Conservation (phyloP, 2,888 invertebrate genomes). For the Agrotis ipsilon region DNA sequence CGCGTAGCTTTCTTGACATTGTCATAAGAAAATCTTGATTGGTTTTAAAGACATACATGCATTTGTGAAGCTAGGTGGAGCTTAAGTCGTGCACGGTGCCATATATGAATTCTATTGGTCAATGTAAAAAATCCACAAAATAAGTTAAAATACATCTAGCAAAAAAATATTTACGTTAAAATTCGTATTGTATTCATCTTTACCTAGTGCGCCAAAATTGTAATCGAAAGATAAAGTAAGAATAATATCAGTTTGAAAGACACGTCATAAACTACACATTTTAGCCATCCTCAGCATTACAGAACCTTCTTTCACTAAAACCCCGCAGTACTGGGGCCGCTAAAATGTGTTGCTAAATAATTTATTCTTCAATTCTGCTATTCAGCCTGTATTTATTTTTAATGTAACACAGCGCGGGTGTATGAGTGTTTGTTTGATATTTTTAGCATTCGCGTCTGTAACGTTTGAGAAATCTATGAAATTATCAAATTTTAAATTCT, state of each 20-base stretch:
- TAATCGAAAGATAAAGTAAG: slow-evolving; percentile 23
- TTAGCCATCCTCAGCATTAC: too few species aligned
- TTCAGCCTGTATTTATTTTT: slow-evolving; percentile 65
- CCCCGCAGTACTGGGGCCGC: slow-evolving; percentile 23
- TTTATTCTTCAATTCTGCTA: slow-evolving; percentile 52
- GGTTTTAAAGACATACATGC: too few species aligned
- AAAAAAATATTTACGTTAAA: background rate
- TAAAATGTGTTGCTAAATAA: slow-evolving; percentile 46
- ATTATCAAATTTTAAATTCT: slow-evolving; percentile 47
- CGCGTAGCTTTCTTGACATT: too few species aligned
- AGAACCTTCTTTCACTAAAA: too few species aligned
- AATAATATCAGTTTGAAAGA: background rate
- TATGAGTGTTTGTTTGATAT: slow-evolving; percentile 67
- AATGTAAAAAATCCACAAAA: too few species aligned
- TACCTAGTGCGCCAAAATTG: slow-evolving; percentile 14
- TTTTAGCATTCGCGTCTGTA: slow-evolving; percentile 61
- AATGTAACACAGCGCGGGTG: slow-evolving; percentile 56
- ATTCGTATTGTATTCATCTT: too few species aligned
- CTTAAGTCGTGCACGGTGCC: too few species aligned
- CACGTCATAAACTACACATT: slow-evolving; percentile 5
- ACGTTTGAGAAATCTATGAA: slow-evolving; percentile 59
- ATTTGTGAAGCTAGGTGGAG: too few species aligned
- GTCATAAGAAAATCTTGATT: too few species aligned
- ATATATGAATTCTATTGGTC: too few species aligned
- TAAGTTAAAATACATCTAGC: background rate